Conservation (phyloP, 2,888 invertebrate species). For the Orthosia gothica region DNA sequence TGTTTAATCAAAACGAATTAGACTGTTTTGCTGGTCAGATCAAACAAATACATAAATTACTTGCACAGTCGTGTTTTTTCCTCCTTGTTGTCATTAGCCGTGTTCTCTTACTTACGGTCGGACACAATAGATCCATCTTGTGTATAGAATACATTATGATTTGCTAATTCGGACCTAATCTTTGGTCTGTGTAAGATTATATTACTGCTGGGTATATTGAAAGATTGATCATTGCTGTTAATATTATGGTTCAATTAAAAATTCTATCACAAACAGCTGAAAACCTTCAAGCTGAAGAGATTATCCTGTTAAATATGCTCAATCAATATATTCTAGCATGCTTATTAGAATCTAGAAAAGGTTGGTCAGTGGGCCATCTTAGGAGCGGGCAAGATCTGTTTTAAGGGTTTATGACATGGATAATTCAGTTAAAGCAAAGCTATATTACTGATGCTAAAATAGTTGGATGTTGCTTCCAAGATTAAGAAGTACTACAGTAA, state of each 20-base stretch:
- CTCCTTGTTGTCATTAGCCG: conserved; percentile 46
- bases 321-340: neutral
- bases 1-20: neutral
- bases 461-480: no score
- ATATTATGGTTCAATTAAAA: neutral
- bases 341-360: no score
- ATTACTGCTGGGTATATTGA: neutral
- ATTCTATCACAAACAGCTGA: neutral
- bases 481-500: no score
- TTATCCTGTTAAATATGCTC: neutral
- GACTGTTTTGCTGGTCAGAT: conserved; percentile 6
- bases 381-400: neutral
- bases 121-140: conserved; percentile 20
- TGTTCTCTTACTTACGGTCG: conserved; percentile 33
- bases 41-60: neutral
- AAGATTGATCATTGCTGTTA: neutral
- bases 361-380: no score
- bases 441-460: no score
- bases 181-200: neutral
- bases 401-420: neutral
- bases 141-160: neutral
- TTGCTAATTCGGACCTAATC: neutral
- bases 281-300: neutral
- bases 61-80: conserved; percentile 24
- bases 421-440: no score